Base-by-base conservation (phyloP, 2,113 vertebrate genomes). In the Nestor notabilis region DNA sequence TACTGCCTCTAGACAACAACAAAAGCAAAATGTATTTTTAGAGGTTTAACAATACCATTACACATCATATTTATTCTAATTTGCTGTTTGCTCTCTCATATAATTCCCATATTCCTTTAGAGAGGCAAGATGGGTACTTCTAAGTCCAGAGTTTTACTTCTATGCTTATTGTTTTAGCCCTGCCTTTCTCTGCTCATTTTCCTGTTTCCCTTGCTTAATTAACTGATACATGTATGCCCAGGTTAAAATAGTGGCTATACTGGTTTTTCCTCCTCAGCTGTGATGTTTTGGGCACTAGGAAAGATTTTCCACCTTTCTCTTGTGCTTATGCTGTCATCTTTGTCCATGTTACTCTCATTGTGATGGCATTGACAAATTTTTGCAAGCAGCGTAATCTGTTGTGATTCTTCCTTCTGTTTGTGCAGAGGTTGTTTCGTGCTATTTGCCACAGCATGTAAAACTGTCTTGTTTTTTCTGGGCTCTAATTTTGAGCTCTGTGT, bases 331-430 rank as follows among this genome's bases (percentile, higher is more conserved):
- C 43, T 95, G 5, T 63, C 10, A 29, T 71, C 49, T 69, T 90
- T 69, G 12, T 49, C 66, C 0, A 0, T 28, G 25, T 44, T 72
- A 4, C 16, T 94, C 13, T 68, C 14, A 24, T 43, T 1, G 1
- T 50, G n/a, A 55, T 60, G 43, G 28, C 28, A 76, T 11, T 14
- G 11, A 25, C 31, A 80, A 60, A 66, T 49, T 86, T 39, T 75
- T 86, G 43, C 29, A 72, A 83, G 49, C 10, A 39, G 17, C 50
- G 18, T 68, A 80, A 64, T 52, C 31, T 64, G 23, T 49, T 74
- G 12, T 47, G n/a, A 49, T 69, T 88, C 25, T 69, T 83, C 25
- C 28, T 81, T 72, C 35, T 77, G 12, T 41, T 89, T 89, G 29
- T 63, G 17, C 17, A 63, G 49, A 31, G 35, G 8, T 35, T 60